Base-by-base conservation (phyloP, 2,113 vertebrate species). In the Epinephelus moara region DNA sequence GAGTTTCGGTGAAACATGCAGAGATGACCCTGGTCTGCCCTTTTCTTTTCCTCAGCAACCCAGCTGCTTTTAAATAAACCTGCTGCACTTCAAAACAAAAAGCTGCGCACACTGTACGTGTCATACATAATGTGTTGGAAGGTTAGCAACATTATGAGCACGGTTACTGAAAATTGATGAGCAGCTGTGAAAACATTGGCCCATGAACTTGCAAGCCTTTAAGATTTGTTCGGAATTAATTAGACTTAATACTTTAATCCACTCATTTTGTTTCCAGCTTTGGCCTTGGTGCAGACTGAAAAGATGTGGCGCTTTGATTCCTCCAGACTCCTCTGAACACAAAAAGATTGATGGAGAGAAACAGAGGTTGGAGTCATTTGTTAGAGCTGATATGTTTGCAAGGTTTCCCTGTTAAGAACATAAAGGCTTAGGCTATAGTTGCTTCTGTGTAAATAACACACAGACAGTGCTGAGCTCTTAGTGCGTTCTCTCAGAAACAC, bases 181-280 rank as follows among this genome's bases (percentile, higher is more conserved):
- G 4, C 62, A 42, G 45, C 61, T 52, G 42, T 67, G n/a, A 59
- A 56, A 80, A 66, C 66, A 66, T n/a, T 62, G 33, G 14, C 19
- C 37, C 6, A 3, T 19, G 21, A 33, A 42, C 3, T 27, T 62
- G 2, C 4, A 70, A 33, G 33, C 18, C 13, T 59, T 56, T 14
- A 42, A 52, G 49, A 17, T 75, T 75, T 53, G 27, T 42, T 49
- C 53, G 30, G 27, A 63, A 40, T 53, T 12, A 52, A 62, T 74
- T n/a, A 23, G 6, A 40, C 59, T 12, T 23, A 3, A 4, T 47
- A 18, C 17, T 42, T 14, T 57, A 12, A 67, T 47, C 42, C 9
- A 8, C 2, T 9, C 9, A 30, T 45, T 47, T 30, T 67, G 2
- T 57, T n/a, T 1, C 49, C n/a, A 30, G 52, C 7, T 47, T 56